These are phyloP conservation scores for Leptodirus hochenwartii DNA, from an alignment of 2,888 invertebrate genomes.

Conservation along the genomic window DNA sequence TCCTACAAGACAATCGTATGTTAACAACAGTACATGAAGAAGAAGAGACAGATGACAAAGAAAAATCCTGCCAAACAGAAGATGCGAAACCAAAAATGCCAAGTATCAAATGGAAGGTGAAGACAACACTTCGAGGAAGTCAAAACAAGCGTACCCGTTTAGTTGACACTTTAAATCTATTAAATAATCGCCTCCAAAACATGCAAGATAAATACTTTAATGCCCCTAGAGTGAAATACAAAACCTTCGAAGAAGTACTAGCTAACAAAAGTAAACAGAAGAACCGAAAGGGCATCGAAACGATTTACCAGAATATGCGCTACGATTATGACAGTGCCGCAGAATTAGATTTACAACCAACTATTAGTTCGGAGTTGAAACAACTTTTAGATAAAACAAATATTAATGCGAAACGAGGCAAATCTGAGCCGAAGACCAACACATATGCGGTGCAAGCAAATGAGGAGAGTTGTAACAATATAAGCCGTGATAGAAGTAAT, in stretches of 20 bases:
- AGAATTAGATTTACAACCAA: too few species aligned
- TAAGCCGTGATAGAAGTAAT: too few species aligned
- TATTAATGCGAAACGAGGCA: too few species aligned
- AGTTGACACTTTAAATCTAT: conserved; percentile 14
- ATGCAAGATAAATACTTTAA: conserved; percentile 18
- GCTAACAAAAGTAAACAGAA: conserved; percentile 2
- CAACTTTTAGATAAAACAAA: too few species aligned
- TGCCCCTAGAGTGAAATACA: conserved; percentile 11
- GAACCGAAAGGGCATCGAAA: conserved; percentile 8
- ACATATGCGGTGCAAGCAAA: too few species aligned
- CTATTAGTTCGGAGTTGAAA: too few species aligned
- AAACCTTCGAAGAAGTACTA: conserved; percentile 11
- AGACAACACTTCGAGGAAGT: not conserved
- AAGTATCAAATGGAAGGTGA: not conserved
- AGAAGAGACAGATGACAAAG: conserved; percentile 5
- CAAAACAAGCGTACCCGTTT: conserved; percentile 14
- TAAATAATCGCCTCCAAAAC: conserved; percentile 16
- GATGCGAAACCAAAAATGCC: not conserved
- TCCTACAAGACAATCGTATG: conserved; percentile 10
- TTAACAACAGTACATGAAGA: conserved; percentile 2
- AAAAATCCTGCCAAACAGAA: not conserved
- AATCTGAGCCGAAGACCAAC: too few species aligned
- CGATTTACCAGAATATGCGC: conserved; percentile 10
- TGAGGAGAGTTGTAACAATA: too few species aligned
- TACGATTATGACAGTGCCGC: conserved; percentile 8